A percentile compares a stretch with the other conserved stretches of the same genome.
These are phyloP conservation scores for Scotopteryx bipunctaria DNA, from an alignment of 2,888 invertebrate species.

Conservation along the genomic window DNA sequence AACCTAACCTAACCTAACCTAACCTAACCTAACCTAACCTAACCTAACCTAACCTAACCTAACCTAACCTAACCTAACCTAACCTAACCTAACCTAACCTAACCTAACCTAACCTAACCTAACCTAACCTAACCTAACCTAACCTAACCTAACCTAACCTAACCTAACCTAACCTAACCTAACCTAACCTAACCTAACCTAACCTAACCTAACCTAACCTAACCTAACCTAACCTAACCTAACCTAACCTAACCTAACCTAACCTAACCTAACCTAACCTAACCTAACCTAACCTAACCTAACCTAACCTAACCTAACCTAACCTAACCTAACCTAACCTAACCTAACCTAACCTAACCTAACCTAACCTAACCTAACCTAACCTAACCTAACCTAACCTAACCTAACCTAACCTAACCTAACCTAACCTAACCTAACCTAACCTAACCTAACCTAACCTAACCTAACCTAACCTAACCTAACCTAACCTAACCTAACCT, in stretches of 20 bases:
- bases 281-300: slow-evolving; percentile 39
- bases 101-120: slow-evolving; percentile 33
- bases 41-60: slow-evolving; percentile 37
- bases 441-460: slow-evolving; percentile 39
- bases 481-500: slow-evolving; percentile 37
- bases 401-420: slow-evolving; percentile 37
- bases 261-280: slow-evolving; percentile 38
- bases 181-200: slow-evolving; percentile 36
- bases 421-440: slow-evolving; percentile 39
- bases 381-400: slow-evolving; percentile 36
- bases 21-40: slow-evolving; percentile 39
- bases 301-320: slow-evolving; percentile 39
- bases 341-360: slow-evolving; percentile 24
- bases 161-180: slow-evolving; percentile 39
- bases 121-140: slow-evolving; percentile 38
- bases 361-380: slow-evolving; percentile 31
- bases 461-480: slow-evolving; percentile 37
- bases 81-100: slow-evolving; percentile 28
- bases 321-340: slow-evolving; percentile 35
- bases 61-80: slow-evolving; percentile 30
- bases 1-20: slow-evolving; percentile 39
- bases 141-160: slow-evolving; percentile 39
- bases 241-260: slow-evolving; percentile 33
- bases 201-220: slow-evolving; percentile 28
- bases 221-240: slow-evolving; percentile 29